A percentile compares a stretch with the other conserved stretches of the same genome.
phyloP scores from a whole-genome alignment of 1,140 invertebrate genomes.

The Zeugodacus cucurbitae region DNA sequence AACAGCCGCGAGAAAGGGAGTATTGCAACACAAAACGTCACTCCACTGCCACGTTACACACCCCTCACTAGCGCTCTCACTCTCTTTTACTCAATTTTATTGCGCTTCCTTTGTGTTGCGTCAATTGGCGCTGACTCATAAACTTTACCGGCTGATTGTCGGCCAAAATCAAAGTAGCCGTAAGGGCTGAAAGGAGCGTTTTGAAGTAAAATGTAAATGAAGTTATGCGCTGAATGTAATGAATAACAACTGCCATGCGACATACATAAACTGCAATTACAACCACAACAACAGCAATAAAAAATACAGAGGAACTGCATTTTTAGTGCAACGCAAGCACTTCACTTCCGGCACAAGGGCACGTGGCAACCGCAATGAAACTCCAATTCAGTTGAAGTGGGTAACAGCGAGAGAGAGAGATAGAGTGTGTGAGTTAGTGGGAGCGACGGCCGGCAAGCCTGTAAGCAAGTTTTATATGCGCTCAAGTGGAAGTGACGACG shows the following conservation, averaged over 20 bases:
- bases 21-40: not conserved
- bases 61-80: not conserved
- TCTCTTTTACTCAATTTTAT: not conserved
- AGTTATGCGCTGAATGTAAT: not conserved
- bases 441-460: not conserved
- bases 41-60: not conserved
- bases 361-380: constrained; percentile 31
- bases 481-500: constrained; percentile 20
- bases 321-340: not conserved
- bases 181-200: not conserved
- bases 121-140: not conserved
- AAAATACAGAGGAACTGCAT: not conserved
- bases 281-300: not conserved
- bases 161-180: not conserved
- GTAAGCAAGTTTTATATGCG: not conserved
- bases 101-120: not conserved
- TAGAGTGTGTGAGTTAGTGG: not conserved
- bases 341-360: constrained; percentile 11
- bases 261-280: not conserved
- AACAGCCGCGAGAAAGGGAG: not conserved
- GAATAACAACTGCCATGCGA: not conserved
- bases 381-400: not conserved
- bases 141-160: not conserved
- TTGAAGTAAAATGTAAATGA: not conserved
- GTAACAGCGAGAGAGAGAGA: not conserved